Evolutionary conservation across 2,888 invertebrate genomes (phyloP), one percentile per base, ranked within the genome.

Genomic region (Cheilosia urbana): DNA sequence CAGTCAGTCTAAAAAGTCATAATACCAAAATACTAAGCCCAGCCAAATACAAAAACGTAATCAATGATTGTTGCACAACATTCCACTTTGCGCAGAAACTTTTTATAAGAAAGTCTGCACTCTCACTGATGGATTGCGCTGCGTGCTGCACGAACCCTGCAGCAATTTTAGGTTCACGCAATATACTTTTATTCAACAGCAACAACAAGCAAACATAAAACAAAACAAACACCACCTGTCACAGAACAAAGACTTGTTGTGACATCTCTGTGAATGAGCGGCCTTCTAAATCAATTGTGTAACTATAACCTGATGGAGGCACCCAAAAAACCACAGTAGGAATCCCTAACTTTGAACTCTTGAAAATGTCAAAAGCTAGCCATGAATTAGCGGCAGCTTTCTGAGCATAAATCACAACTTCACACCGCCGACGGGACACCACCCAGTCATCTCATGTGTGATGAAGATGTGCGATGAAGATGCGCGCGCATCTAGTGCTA

Each of bases 111-210:
- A 60, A 24, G 37, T 60, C 37, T 47, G 17, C 37, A 60, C 69
- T 69, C 69, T 30, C 45, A 47, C 65, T 77, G 65, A 77, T 65
- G 37, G 66, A 65, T 57, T 65, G 21, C 58, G 37, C 69, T 72
- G 82, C 77, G 77, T 83, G 72, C 49, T 66, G 65, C 82, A 83
- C 82, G 82, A 83, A 83, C 47, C 37, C n/a, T 19, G 13, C 47
- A 30, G 17, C 47, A 66, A 45, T 30, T 60, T 79, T 53, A 17
- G 40, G 47, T 77, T 60, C 82, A 72, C 77, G 82, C 82, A 77
- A 83, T 49, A 30, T 24, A 60, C 57, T 55, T 19, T 37, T 19
- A 60, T 15, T 27, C 24, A 24, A 40, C 15, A 45, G 19, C 19
- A 30, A 27, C 13, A 66, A 27, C 1, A 42, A 19, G 0, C 17